Evolutionary conservation across 2,113 vertebrate species (phyloP), one percentile per base, ranked within the genome.

Genomic region (Alouatta palliata): DNA sequence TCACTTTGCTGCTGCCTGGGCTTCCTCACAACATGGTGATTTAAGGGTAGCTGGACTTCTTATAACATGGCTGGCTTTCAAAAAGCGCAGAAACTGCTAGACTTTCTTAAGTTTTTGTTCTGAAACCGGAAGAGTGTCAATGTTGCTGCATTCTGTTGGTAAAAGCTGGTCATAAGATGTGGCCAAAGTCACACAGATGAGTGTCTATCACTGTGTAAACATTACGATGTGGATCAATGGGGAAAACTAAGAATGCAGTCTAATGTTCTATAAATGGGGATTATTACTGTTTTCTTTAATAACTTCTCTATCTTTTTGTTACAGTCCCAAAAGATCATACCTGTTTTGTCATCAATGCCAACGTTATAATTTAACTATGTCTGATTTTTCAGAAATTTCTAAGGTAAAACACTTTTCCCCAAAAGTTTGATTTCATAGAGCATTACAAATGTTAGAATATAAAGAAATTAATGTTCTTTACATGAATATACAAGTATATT

Each of bases 1-100:
- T 40, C 2, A 56, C 21, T 64, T 0, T 3, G 7, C 4, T 2
- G 8, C 3, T 61, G 27, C 40, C 21, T 21, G n/a, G 3, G 32
- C 23, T 47, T 85, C 14, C 19, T 89, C 84, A 45, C 25, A 70
- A 58, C 19, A 11, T 61, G 23, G 40, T 19, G 35, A 21, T 32
- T 21, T 77, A 70, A 23, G 37, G 13, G 64, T 43, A 27, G 35
- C 6, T 37, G 16, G 40, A 47, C 32, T 58, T 80, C 27, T 73
- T 76, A 58, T 0, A 43, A 64, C 3, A 20, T 54, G 37, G 12
- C 32, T 86, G 61, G 37, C 16, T 76, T 76, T 90, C 27, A 70
- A 82, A 10, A 20, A 82, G 90, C 27, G 40, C 14, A 86, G 27
- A 90, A 47, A 54, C 64, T 47, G 9, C 10, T 61, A 40, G 30